Conservation (phyloP, 2,888 invertebrate genomes). For the Philonicus albiceps region DNA sequence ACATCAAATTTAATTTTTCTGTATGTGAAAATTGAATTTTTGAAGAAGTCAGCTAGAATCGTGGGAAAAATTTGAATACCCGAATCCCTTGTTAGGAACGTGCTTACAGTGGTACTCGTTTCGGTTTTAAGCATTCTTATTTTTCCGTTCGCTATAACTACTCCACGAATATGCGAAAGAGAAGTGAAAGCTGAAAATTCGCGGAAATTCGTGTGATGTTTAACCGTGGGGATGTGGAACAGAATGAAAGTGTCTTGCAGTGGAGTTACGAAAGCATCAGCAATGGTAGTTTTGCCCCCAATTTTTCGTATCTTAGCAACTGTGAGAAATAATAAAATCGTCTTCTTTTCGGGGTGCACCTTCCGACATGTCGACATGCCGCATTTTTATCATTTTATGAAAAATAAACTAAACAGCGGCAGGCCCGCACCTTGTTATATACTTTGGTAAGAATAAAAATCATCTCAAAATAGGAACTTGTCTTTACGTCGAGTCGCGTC, state of each 20-base stretch:
- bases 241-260: neutral
- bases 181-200: neutral
- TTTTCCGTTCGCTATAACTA: neutral
- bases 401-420: neutral
- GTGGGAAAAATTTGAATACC: neutral
- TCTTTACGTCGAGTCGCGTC: constrained; percentile 20
- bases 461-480: constrained; percentile 44
- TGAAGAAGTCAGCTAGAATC: neutral
- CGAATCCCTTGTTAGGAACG: neutral
- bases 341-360: neutral
- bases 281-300: constrained; percentile 11
- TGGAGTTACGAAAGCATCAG: constrained; percentile 34
- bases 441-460: constrained; percentile 28
- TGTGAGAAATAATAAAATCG: constrained; percentile 36
- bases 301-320: neutral
- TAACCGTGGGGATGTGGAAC: neutral
- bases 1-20: neutral
- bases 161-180: neutral
- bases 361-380: neutral
- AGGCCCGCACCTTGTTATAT: neutral
- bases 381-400: neutral
- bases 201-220: neutral
- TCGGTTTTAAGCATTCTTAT: neutral
- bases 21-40: neutral
- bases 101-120: neutral